These are phyloP conservation scores for Ceraclea dissimilis DNA, from an alignment of 2,888 invertebrate genomes.

Conservation along the genomic window DNA sequence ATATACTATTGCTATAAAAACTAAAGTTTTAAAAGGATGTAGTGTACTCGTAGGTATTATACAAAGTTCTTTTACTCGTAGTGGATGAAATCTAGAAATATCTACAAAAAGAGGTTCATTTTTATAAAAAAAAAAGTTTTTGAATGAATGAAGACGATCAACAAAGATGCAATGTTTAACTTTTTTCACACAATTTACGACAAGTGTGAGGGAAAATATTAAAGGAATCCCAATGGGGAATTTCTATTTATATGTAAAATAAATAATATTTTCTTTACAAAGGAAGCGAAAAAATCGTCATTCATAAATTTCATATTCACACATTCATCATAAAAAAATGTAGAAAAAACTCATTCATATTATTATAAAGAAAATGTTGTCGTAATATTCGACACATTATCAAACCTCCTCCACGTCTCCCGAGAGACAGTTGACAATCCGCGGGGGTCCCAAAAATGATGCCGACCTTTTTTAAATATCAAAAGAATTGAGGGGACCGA, in stretches of 20 bases:
- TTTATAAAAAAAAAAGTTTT: too few species aligned
- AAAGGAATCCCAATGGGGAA: background rate
- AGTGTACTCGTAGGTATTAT: too few species aligned
- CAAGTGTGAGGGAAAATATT: too few species aligned
- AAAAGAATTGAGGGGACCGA: constrained; percentile 3
- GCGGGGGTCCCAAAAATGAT: constrained; percentile 15
- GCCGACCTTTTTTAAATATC: constrained; percentile 10
- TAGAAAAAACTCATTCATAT: constrained; percentile 8
- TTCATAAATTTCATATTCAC: constrained; percentile 11
- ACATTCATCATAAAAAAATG: constrained; percentile 8
- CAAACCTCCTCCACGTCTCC: constrained; percentile 10
- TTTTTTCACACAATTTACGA: too few species aligned
- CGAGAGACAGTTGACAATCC: constrained; percentile 20
- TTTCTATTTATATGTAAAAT: background rate
- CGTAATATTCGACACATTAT: constrained; percentile 7
- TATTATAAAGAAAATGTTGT: constrained; percentile 6
- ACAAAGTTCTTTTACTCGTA: too few species aligned
- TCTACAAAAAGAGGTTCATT: too few species aligned
- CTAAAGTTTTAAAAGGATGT: too few species aligned
- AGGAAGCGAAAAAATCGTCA: background rate
- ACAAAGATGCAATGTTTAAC: too few species aligned
- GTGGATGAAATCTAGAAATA: too few species aligned
- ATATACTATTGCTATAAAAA: too few species aligned
- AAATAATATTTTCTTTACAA: background rate
- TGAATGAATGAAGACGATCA: too few species aligned